These are phyloP conservation scores for Leptatherina wallacei DNA, from an alignment of 2,797 vertebrate species.

Conservation along the genomic window DNA sequence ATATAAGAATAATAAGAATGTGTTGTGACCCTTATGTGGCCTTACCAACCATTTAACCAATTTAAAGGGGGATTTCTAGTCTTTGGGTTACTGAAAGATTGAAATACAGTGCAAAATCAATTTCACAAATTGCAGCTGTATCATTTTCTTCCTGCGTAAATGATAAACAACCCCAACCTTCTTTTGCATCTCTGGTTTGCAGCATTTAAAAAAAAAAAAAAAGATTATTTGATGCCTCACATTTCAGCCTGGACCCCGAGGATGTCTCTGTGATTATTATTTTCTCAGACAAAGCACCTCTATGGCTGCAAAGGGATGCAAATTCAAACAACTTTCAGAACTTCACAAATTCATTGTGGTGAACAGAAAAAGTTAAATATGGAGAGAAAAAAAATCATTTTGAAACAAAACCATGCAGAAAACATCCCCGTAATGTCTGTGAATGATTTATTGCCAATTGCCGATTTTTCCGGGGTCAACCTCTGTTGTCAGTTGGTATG, in stretches of 20 bases:
- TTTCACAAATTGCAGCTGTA: background rate
- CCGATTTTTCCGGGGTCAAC: too few species aligned
- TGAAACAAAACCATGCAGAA: too few species aligned
- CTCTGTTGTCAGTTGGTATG: too few species aligned
- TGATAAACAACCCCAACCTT: background rate
- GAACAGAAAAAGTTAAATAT: too few species aligned
- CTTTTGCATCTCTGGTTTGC: background rate
- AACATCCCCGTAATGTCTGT: too few species aligned
- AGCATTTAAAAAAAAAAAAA: background rate
- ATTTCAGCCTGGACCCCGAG: background rate
- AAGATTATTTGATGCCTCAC: background rate
- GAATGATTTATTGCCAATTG: too few species aligned
- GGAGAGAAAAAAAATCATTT: too few species aligned
- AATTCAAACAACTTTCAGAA: background rate
- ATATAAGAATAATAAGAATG: background rate
- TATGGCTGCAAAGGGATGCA: background rate
- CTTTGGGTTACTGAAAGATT: background rate
- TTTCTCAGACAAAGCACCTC: background rate
- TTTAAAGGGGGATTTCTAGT: background rate
- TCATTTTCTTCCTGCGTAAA: background rate
- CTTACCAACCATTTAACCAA: slow-evolving; percentile 8
- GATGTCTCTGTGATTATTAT: background rate
- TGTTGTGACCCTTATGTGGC: slow-evolving; percentile 9
- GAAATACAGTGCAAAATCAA: background rate
- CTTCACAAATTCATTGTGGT: too few species aligned